Base-by-base conservation (phyloP, 1,140 invertebrate species). In the Coptotermes formosanus region DNA sequence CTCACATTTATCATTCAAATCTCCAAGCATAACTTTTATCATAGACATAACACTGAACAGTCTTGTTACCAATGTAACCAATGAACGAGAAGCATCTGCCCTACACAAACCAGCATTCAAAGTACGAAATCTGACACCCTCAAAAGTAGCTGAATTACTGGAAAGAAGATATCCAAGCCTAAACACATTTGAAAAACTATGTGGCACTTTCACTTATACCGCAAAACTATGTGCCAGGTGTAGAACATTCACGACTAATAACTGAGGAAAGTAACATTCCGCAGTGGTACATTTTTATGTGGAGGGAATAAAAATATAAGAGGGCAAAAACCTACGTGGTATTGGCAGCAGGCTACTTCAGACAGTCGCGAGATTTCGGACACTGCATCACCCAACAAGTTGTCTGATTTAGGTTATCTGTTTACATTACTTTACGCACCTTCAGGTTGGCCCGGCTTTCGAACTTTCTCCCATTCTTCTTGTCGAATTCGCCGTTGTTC, bases 381-480 rank as follows among this genome's bases (percentile, higher is more conserved):
- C 64, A 69, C 21, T 43, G 81, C 12, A 32, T 82, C 6, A 30
- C 0, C 11, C 25, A 11, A 69, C n/a, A 69, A 12, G 21, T n/a
- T 81, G 32, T n/a, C 14, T 19, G 11, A 9, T 32, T 81, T 81
- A n/a, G 9, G 2, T 81, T 81, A 81, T 23, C 21, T 81, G 8
- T n/a, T 14, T 30, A 52, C n/a, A 86, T 86, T n/a, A 43, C 38
- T 64, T 43, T 86, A 87, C 89, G 91, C 92, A 98, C 97, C 96
- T 92, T 95, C 83, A n/a, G 97, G 97, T 90, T 99, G 95, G 89
- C 97, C 95, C 44, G 96, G 94, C 88, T 95, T 96, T 88, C 98
- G 92, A 2, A 98, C 97, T 93, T 95, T 96, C 88, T 98, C 97
- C 97, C 97, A 99, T 94, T 98, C 97, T 91, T 97, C 96, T 90